Evolutionary conservation across 53 echinoderm and acorn worm genomes (phyloP).

Genomic region (Glandiceps talaboti): DNA sequence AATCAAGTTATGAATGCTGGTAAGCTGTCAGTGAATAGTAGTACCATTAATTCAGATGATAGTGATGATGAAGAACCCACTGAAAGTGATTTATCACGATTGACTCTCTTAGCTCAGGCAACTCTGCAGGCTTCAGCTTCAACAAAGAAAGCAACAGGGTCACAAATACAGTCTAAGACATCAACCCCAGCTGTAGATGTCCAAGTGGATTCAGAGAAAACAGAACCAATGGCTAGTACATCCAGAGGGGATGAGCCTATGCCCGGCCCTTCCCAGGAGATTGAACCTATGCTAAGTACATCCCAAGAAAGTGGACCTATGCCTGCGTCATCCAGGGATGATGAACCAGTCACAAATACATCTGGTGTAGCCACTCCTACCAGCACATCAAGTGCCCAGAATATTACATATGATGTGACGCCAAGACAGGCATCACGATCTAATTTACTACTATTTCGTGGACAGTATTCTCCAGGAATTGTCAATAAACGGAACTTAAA

Average conservation of each 20-base stretch:
- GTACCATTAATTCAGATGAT: constrained; percentile 3
- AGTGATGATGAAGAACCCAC: constrained; percentile 12
- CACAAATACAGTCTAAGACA: neutral
- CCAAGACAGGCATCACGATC: constrained; percentile 17
- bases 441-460: constrained; percentile 23
- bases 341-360: neutral
- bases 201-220: neutral
- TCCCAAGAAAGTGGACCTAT: neutral
- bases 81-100: constrained; percentile 3
- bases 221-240: neutral
- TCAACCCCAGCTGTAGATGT: neutral
- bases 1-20: constrained; percentile 7
- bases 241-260: neutral
- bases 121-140: neutral
- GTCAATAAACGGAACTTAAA: neutral
- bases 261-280: neutral
- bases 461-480: constrained; percentile 26
- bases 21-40: constrained; percentile 11
- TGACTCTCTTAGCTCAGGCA: constrained; percentile 1
- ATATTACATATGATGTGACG: neutral
- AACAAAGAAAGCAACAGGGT: neutral
- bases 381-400: neutral
- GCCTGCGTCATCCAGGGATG: neutral
- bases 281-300: neutral
- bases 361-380: neutral